Evolutionary conservation across 1,140 invertebrate species (phyloP), one percentile per base, ranked within the genome.

Genomic region (Pygmarrhopalites habei): DNA sequence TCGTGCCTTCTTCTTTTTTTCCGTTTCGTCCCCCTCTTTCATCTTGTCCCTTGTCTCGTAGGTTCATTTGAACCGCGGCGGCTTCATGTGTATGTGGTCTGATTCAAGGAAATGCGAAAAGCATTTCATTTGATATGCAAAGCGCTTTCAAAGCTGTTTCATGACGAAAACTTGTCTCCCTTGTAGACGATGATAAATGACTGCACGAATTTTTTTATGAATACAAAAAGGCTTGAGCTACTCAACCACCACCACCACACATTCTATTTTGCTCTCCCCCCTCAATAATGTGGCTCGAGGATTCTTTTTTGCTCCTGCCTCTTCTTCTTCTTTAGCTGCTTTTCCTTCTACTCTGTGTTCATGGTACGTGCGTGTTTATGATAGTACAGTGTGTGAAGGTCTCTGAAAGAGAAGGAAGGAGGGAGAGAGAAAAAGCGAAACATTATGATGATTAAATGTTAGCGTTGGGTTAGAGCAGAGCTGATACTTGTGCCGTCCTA

Each of bases 131-230:
- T 52, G 49, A 52, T 52, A 52, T 28, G 49, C 23, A 52, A 52
- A 52, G n/a, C 5, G 49, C 49, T 52, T 26, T 25, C 14, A 52
- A 52, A 52, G 49, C 25, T 52, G 49, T 52, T 52, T 52, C 49
- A 23, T 52, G 49, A 52, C 14, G 44, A 60, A 44, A 59, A 64
- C 49, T 51, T 60, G 62, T 59, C 57, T 49, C 21, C 28, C 14
- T n/a, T 49, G 15, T 25, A 60, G 64, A 58, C 51, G 51, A 65
- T 65, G 64, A 65, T 65, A 65, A 65, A 65, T 65, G 64, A 61
- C 52, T 60, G 14, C 25, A 26, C 51, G 39, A 47, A 17, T 60
- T 65, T 60, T 58, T 58, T 28, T 51, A 64, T n/a, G 57, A 64
- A 64, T 64, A 64, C 39, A 43, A 59, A 55, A 51, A 52, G 19